Evolutionary conservation across 2,888 invertebrate genomes (phyloP).

Genomic region (Pseudolycoriella hygida): DNA sequence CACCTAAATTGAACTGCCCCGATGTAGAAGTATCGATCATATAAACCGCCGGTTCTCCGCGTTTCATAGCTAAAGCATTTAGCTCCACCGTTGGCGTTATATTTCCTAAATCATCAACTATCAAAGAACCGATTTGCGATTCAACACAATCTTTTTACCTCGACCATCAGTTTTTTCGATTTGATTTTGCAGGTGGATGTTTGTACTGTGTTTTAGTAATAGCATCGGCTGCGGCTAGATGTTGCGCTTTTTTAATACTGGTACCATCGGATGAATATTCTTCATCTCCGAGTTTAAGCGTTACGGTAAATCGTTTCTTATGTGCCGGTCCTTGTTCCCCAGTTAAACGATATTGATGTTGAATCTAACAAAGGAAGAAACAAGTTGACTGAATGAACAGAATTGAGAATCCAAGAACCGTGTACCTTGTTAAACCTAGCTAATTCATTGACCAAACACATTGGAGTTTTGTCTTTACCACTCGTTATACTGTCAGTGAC

Average conservation of each 20-base stretch:
- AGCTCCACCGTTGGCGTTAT: constrained; percentile 90
- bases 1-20: not conserved
- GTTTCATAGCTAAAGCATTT: constrained; percentile 90
- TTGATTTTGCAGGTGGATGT: constrained; percentile 59
- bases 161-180: constrained; percentile 21
- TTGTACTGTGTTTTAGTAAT: constrained; percentile 68
- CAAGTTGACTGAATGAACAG: not conserved
- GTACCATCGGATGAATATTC: constrained; percentile 84
- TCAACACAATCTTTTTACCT: constrained; percentile 6
- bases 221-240: constrained; percentile 83
- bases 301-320: constrained; percentile 92
- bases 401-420: constrained; percentile 4
- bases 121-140: not conserved
- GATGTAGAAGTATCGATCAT: not conserved
- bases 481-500: constrained; percentile 39
- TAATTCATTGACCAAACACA: constrained; percentile 96
- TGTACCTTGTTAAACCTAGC: constrained; percentile 85
- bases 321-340: constrained; percentile 96
- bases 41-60: constrained; percentile 81
- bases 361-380: constrained; percentile 41
- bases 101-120: constrained; percentile 30
- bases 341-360: constrained; percentile 89
- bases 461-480: constrained; percentile 94
- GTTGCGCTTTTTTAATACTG: constrained; percentile 97
- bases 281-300: constrained; percentile 73